A percentile compares a stretch with the other conserved stretches of the same genome.
phyloP scores from a whole-genome alignment of 2,797 vertebrate genomes.

The Eulemur rubriventer region DNA sequence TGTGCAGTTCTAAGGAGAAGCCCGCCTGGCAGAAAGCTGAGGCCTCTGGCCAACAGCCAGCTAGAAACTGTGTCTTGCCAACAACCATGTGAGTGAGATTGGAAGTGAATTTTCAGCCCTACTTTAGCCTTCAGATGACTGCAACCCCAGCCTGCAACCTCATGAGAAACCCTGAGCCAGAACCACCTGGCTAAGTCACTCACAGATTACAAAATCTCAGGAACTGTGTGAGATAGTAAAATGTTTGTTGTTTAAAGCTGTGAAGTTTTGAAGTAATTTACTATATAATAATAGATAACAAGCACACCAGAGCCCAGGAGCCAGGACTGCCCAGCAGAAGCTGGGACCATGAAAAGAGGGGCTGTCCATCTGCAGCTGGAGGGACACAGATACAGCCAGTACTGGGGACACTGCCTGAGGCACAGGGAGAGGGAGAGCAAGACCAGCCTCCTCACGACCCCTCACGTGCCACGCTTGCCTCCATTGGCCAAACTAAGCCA shows the following conservation, averaged over 20 bases:
- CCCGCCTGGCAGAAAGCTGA: constrained; percentile 7
- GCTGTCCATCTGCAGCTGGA: neutral
- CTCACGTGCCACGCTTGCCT: neutral
- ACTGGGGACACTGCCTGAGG: neutral
- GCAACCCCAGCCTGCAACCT: neutral
- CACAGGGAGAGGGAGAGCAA: neutral
- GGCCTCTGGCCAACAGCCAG: neutral
- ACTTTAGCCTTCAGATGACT: neutral
- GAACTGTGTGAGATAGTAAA: constrained; percentile 12
- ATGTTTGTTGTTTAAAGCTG: constrained; percentile 40
- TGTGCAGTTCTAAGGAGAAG: neutral
- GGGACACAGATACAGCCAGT: neutral
- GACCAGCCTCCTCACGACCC: neutral
- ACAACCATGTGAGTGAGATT: neutral
- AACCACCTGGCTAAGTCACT: constrained; percentile 4
- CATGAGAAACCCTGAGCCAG: constrained; percentile 14
- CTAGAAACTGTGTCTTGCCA: neutral
- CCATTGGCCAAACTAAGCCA: constrained; percentile 13
- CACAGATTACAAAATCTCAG: neutral
- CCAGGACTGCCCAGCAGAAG: neutral
- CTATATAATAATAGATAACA: neutral
- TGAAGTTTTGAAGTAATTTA: constrained; percentile 34
- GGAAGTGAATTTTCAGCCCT: constrained; percentile 27
- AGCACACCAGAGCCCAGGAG: neutral
- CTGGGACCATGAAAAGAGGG: neutral